Conservation (phyloP, 2,888 invertebrate genomes). For the Thymelicus acteon region DNA sequence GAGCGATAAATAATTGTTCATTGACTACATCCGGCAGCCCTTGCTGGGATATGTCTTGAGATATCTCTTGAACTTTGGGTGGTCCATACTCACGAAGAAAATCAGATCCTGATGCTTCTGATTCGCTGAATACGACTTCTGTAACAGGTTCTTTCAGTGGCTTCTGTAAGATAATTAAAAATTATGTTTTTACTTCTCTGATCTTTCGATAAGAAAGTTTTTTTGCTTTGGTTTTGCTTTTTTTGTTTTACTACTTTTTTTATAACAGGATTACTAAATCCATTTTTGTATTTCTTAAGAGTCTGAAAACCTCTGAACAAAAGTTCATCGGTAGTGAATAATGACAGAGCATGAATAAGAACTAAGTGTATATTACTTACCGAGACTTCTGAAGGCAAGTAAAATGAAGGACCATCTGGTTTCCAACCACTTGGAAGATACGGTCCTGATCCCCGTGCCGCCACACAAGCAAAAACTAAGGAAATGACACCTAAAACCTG, state of each 20-base stretch:
- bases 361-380: slow-evolving; percentile 47
- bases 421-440: slow-evolving; percentile 78
- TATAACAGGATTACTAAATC: too few relatives aligned
- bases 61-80: slow-evolving; percentile 63
- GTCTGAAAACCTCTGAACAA: too few relatives aligned
- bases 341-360: too few relatives aligned
- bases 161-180: slow-evolving; percentile 55
- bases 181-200: too few relatives aligned
- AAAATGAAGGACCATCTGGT: slow-evolving; percentile 72
- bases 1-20: slow-evolving; percentile 57
- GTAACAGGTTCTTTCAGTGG: slow-evolving; percentile 70
- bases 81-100: slow-evolving; percentile 80
- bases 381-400: slow-evolving; percentile 65
- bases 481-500: slow-evolving; percentile 62
- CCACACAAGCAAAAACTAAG: slow-evolving; percentile 58
- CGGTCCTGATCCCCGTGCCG: slow-evolving; percentile 70
- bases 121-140: slow-evolving; percentile 67
- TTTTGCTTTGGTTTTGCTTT: too few relatives aligned
- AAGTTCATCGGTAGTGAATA: too few relatives aligned
- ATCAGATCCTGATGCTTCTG: slow-evolving; percentile 77
- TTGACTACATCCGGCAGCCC: slow-evolving; percentile 64
- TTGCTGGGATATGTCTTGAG: slow-evolving; percentile 59
- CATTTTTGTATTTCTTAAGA: too few relatives aligned
- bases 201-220: too few relatives aligned
- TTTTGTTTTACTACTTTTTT: too few relatives aligned